Conservation (phyloP, 2,888 invertebrate genomes). For the Sesia apiformis region DNA sequence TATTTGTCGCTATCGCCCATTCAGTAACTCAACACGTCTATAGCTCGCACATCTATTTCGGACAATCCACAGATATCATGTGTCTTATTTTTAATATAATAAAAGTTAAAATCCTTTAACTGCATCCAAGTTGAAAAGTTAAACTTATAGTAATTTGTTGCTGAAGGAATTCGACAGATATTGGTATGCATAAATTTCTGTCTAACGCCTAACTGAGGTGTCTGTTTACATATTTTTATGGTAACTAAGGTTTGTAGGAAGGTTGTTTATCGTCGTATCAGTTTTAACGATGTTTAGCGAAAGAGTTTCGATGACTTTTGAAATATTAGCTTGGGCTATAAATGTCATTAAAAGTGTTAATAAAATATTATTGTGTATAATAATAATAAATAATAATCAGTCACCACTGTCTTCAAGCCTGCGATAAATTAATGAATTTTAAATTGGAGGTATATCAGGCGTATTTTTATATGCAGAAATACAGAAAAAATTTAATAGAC, state of each 20-base stretch:
- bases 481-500: no score
- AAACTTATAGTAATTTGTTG: slow-evolving; percentile 41
- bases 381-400: no score
- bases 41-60: not conserved
- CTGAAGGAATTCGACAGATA: slow-evolving; percentile 54
- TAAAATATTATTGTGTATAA: no score
- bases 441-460: no score
- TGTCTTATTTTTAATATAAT: no score
- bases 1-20: slow-evolving; percentile 65
- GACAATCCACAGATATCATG: no score
- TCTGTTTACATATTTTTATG: slow-evolving; percentile 24
- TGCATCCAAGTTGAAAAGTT: no score
- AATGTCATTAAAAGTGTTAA: no score
- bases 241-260: not conserved
- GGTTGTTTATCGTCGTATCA: not conserved
- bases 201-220: slow-evolving; percentile 20
- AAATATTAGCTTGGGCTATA: not conserved
- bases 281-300: not conserved
- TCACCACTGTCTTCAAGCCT: no score
- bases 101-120: no score
- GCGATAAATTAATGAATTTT: no score
- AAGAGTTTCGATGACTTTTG: not conserved
- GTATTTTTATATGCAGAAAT: no score
- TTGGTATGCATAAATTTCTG: slow-evolving; percentile 49
- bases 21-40: slow-evolving; percentile 63